Conservation (phyloP, 2,797 vertebrate genomes). For the Sebastes steindachneri region DNA sequence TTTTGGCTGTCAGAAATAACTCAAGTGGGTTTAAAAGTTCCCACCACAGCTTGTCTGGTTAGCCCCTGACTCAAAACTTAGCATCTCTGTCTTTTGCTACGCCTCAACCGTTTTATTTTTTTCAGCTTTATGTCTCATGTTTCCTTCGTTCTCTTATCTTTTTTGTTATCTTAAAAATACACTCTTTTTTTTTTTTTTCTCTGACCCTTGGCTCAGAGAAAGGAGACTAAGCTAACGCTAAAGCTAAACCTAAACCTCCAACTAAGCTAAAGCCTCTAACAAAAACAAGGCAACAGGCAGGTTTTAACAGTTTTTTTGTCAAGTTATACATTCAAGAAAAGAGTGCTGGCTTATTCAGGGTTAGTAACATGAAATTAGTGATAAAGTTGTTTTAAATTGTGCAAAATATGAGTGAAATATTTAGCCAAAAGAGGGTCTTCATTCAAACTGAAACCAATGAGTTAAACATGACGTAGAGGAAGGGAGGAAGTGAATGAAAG, state of each 20-base stretch:
- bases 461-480: background rate
- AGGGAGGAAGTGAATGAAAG: constrained; percentile 6
- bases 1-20: constrained; percentile 1
- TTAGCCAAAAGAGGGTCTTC: background rate
- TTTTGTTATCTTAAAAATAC: background rate
- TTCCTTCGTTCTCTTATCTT: background rate
- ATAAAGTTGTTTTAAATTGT: background rate
- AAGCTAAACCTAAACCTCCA: background rate
- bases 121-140: background rate
- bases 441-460: background rate
- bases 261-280: background rate
- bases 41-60: background rate
- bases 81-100: background rate
- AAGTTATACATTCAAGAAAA: background rate
- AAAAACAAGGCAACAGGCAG: background rate
- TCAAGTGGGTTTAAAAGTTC: constrained; percentile 5
- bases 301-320: background rate
- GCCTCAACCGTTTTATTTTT: background rate
- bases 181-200: background rate
- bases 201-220: background rate
- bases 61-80: background rate
- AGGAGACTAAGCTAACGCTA: background rate
- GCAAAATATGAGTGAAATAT: background rate
- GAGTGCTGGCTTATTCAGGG: background rate
- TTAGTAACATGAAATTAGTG: background rate